These are phyloP conservation scores for Drosophila grimshawi DNA, from an alignment of 1,140 invertebrate genomes.

Conservation along the genomic window DNA sequence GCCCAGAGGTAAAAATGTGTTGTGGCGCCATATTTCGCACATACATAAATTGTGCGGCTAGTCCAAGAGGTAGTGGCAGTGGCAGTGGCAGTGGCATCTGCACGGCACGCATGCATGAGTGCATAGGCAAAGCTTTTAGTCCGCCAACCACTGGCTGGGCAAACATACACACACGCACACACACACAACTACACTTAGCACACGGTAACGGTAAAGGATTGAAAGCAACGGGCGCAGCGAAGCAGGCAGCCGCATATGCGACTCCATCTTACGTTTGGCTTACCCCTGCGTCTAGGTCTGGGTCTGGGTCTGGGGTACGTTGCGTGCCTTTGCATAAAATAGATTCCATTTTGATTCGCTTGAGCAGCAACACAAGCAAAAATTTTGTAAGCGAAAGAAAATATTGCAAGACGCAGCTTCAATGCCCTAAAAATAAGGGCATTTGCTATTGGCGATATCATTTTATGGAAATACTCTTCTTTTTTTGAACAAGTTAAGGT, in stretches of 20 bases:
- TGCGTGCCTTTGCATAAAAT: slow-evolving; percentile 79
- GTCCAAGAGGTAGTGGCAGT: slow-evolving; percentile 27
- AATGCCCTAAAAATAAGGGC: slow-evolving; percentile 22
- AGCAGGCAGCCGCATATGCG: slow-evolving; percentile 38
- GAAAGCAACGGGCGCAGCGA: slow-evolving; percentile 41
- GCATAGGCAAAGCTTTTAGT: slow-evolving; percentile 79
- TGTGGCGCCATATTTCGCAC: slow-evolving; percentile 76
- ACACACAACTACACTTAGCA: slow-evolving; percentile 11
- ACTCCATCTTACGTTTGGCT: slow-evolving; percentile 51
- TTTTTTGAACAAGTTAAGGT: background rate
- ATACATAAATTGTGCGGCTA: slow-evolving; percentile 78
- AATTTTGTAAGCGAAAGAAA: slow-evolving; percentile 7
- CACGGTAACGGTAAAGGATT: slow-evolving; percentile 26
- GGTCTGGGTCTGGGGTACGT: slow-evolving; percentile 20
- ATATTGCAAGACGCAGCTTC: slow-evolving; percentile 10
- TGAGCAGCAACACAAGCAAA: slow-evolving; percentile 36
- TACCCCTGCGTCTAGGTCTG: slow-evolving; percentile 17
- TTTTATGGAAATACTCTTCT: slow-evolving; percentile 9
- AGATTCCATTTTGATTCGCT: slow-evolving; percentile 75
- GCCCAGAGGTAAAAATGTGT: slow-evolving; percentile 54
- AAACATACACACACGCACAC: slow-evolving; percentile 18
- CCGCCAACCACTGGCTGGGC: slow-evolving; percentile 44
- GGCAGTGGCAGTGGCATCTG: slow-evolving; percentile 41
- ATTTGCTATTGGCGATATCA: background rate
- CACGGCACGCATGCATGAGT: slow-evolving; percentile 75